Base-by-base conservation (phyloP, 2,113 vertebrate genomes). In the Collichthys lucidus region DNA sequence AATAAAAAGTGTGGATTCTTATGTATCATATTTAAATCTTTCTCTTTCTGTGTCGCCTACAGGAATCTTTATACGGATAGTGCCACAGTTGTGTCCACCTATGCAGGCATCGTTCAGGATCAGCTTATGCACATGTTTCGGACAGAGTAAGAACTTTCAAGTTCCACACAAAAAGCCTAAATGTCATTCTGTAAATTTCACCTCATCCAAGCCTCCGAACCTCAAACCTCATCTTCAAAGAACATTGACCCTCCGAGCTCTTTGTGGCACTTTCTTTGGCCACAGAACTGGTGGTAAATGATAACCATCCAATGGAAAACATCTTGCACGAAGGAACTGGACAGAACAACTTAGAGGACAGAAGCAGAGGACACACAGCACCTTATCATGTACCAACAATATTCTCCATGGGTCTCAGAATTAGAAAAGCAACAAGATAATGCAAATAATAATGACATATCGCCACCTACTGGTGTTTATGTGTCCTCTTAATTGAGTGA, bases 41-140 rank as follows among this genome's bases (percentile, higher is more conserved):
- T 9, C 1, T 61, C 11, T 74, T 49, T 83, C 10, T 90, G 35
- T 84, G 64, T 42, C 42, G 10, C 47, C 68, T 16, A 24, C 71
- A 96, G 95, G 85, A 93, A 72, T 70, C 3, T 94, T 71, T 95
- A 92, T 24, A 12, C 35, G 0, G 95, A 96, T 0, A 93, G 91
- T 2, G 60, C 74, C 80, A 64, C 10, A 4, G 80, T 87, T 10
- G 2, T 92, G 44, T 59, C 44, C 65, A 96, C 94, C 57, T 95
- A 95, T 11, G 0, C 49, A 1, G 86, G 84, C 22, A 94, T 96
- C 14, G 0, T 89, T 1, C 72, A 94, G 0, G 95, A 96, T 77
- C 95, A 95, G 89, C 0, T 94, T 9, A 94, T 94, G 78, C 84
- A 95, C 79, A 17, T 86, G 17, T 20, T 95, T 4, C 46, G 59